Base-by-base conservation (phyloP, 1,140 invertebrate genomes). In the Augochlora pura region DNA sequence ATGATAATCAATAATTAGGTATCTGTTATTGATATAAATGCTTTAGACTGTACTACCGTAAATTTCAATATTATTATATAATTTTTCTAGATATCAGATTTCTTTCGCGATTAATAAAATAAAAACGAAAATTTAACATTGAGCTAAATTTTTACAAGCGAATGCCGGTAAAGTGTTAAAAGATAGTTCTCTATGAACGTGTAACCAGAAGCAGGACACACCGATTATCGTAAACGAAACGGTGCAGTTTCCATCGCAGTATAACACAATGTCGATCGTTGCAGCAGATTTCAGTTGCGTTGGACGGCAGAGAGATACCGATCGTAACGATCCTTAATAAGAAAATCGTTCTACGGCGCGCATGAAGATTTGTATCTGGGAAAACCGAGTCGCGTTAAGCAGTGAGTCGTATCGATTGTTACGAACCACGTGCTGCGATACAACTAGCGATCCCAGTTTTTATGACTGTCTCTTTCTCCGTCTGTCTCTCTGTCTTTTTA, bases 301-400 rank as follows among this genome's bases (percentile, higher is more conserved):
- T 69, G 69, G 46, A 59, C 21, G 69, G n/a, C 25, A 54, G 66
- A 77, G 23, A 25, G 39, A 25, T 77, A 77, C 69, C 74, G 65
- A 12, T 68, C 74, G 54, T 14, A 69, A 38, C 54, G 74, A 77
- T 77, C 66, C 46, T 59, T 77, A 77, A 69, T 69, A 77, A 77
- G 66, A 77, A 69, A 76, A 76, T 76, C 74, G 64, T 66, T 66
- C 25, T 39, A n/a, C 38, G 46, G 52, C 49, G 49, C 54, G 49
- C 23, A 42, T n/a, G 68, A 77, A 79, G 77, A 79, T 79, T 79
- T 38, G 62, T 79, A 72, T 79, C 77, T 49, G 77, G 77, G 54
- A 79, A 79, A 73, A 79, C 69, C 77, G n/a, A 21, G 57, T 70
- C 66, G 62, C 66, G 27, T 38, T 39, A 60, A 70, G 57, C 59